Conservation (phyloP, 1,140 invertebrate species). For the Heliothis subflexa region DNA sequence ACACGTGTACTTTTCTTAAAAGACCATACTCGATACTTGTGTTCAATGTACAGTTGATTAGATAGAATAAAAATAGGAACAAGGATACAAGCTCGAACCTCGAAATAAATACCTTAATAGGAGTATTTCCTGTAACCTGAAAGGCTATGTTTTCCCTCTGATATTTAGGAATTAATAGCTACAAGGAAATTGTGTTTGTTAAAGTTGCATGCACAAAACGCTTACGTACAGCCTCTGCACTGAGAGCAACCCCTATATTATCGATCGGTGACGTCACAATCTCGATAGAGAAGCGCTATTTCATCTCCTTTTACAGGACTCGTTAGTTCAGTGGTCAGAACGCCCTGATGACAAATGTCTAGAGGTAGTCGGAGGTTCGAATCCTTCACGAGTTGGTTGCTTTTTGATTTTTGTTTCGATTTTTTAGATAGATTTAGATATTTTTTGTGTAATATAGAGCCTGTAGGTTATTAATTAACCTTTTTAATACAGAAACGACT, state of each 20-base stretch:
- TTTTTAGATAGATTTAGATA: background rate
- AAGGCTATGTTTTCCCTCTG: too few relatives aligned
- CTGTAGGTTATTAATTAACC: too few relatives aligned
- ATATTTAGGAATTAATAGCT: too few relatives aligned
- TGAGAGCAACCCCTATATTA: background rate
- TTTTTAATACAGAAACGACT: too few relatives aligned
- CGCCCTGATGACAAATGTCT: background rate
- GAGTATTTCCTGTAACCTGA: too few relatives aligned
- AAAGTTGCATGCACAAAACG: background rate
- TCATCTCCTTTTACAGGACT: background rate
- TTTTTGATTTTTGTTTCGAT: background rate
- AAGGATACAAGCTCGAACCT: too few relatives aligned
- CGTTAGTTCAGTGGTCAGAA: constrained; percentile 15
- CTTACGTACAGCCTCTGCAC: background rate
- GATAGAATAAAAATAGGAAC: too few relatives aligned
- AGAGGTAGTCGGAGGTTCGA: constrained; percentile 6
- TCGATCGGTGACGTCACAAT: constrained; percentile 1
- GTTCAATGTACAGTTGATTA: too few relatives aligned
- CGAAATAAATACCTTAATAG: too few relatives aligned
- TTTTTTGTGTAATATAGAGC: background rate
- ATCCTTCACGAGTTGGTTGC: background rate
- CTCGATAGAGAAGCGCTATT: background rate
- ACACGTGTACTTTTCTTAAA: too few relatives aligned
- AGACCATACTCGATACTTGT: too few relatives aligned
- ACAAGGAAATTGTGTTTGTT: too few relatives aligned